Conservation (phyloP, 2,113 vertebrate genomes). For the Addax nasomaculatus region DNA sequence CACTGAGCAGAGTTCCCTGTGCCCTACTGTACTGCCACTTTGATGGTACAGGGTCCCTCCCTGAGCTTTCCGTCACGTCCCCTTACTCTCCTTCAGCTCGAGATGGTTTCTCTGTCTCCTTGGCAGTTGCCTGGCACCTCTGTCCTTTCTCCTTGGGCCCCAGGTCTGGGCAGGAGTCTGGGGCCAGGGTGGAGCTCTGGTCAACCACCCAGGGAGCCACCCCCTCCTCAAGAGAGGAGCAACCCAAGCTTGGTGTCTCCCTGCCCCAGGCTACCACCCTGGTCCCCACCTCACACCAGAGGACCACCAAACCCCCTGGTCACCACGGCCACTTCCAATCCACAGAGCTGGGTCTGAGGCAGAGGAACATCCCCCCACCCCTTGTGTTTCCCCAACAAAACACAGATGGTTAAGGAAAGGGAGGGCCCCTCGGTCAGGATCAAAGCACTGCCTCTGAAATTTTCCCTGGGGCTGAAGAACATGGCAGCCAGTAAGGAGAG, state of each 20-base stretch:
- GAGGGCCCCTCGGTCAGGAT: neutral
- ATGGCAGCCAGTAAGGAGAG: neutral
- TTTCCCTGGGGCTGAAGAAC: neutral
- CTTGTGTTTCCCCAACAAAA: too few species aligned
- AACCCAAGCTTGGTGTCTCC: neutral
- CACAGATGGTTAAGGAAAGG: too few species aligned
- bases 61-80: neutral
- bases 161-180: neutral
- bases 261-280: neutral
- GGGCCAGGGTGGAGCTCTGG: neutral
- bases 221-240: too few species aligned
- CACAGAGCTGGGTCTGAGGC: neutral
- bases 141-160: neutral
- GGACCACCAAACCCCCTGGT: neutral
- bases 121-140: neutral
- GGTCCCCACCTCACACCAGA: rapidly evolving
- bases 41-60: neutral
- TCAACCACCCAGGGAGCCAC: neutral
- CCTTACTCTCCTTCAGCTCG: neutral
- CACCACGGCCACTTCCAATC: neutral
- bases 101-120: neutral
- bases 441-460: neutral
- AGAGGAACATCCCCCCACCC: neutral
- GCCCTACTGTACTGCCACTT: neutral
- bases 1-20: neutral